These are phyloP conservation scores for Danio kyathit DNA, from an alignment of 2,797 vertebrate species.

Conservation along the genomic window DNA sequence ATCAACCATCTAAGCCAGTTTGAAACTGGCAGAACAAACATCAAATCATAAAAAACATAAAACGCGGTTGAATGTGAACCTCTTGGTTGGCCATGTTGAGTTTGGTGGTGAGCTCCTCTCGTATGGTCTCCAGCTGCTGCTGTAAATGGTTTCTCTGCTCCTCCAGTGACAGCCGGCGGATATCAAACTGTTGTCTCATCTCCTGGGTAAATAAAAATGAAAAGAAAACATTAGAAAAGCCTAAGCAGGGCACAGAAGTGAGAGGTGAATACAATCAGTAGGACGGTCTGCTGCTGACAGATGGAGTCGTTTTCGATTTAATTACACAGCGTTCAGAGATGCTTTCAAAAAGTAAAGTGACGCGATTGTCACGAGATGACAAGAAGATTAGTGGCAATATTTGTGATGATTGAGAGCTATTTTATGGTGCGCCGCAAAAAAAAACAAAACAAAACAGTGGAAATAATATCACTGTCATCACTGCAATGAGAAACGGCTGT, in stretches of 20 bases:
- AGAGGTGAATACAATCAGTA: constrained; percentile 43
- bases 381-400: constrained; percentile 43
- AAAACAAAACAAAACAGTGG: background rate
- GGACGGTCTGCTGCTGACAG: constrained; percentile 31
- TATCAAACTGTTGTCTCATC: constrained; percentile 94
- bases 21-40: background rate
- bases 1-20: background rate
- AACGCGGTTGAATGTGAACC: constrained; percentile 71
- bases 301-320: constrained; percentile 15
- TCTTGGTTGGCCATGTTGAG: constrained; percentile 93
- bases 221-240: constrained; percentile 11
- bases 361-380: constrained; percentile 18
- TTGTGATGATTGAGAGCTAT: constrained; percentile 15
- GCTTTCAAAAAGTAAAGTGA: constrained; percentile 4
- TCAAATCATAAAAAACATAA: background rate
- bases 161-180: constrained; percentile 89
- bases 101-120: constrained; percentile 91
- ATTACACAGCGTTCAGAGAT: constrained; percentile 25
- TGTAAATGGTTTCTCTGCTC: constrained; percentile 90
- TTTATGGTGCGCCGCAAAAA: background rate
- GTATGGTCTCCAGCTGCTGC: constrained; percentile 91
- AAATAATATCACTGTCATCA: constrained; percentile 24
- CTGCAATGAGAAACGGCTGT: constrained; percentile 27
- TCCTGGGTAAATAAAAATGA: constrained; percentile 77
- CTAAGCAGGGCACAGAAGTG: constrained; percentile 2